phyloP scores from a whole-genome alignment of 1,140 invertebrate genomes.

The Nephila pilipes region DNA sequence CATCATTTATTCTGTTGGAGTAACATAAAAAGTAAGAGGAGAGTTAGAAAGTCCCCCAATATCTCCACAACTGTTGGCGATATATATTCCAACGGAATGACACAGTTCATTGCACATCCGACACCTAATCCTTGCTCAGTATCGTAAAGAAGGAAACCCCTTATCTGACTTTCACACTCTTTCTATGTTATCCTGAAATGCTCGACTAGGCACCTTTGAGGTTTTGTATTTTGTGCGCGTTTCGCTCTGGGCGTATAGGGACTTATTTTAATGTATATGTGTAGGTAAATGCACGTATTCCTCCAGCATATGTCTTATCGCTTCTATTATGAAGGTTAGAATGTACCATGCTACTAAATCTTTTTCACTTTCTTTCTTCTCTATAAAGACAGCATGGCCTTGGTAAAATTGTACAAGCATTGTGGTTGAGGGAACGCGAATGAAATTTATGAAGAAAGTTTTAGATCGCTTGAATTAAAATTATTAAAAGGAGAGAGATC shows the following conservation, averaged over 20 bases:
- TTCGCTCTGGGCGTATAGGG: not conserved
- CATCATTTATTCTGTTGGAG: not conserved
- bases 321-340: not conserved
- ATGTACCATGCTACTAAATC: not conserved
- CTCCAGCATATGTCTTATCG: not conserved
- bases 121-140: conserved; percentile 62
- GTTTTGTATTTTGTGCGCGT: not conserved
- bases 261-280: not conserved
- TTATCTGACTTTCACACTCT: conserved; percentile 61
- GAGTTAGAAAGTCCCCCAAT: not conserved
- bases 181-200: not conserved
- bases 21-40: not conserved
- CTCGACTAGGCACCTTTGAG: not conserved
- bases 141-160: conserved; percentile 64
- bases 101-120: conserved; percentile 50
- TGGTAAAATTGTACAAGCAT: not conserved
- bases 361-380: not conserved
- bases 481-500: too few species aligned
- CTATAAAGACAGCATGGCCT: not conserved
- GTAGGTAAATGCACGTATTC: not conserved
- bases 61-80: not conserved
- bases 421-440: not conserved
- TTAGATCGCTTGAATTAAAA: too few species aligned
- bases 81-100: conserved; percentile 40
- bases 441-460: not conserved